Evolutionary conservation across 64 coral and sea anemone genomes (phyloP).

Genomic region (Dendronephthya gigantea): DNA sequence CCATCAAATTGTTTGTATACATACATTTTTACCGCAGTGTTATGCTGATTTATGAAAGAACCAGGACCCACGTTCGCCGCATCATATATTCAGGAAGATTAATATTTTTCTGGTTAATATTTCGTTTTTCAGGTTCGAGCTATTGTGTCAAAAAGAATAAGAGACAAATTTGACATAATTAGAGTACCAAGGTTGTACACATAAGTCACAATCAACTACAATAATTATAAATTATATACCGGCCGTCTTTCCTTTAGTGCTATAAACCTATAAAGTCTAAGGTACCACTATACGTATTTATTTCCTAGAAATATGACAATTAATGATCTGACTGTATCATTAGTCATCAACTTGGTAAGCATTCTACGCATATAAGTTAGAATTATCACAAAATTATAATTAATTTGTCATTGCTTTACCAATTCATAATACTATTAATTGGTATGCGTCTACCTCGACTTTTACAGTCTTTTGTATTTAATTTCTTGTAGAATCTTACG

Average conservation of each 20-base stretch:
- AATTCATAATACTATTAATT: not conserved
- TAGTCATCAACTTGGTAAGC: not conserved
- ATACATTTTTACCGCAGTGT: too few relatives aligned
- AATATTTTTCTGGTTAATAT: too few relatives aligned
- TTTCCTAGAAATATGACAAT: constrained; percentile 8
- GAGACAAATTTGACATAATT: constrained; percentile 79
- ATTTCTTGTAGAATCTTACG: not conserved
- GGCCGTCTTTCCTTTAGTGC: too few relatives aligned
- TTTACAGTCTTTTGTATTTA: too few relatives aligned
- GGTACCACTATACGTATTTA: not conserved
- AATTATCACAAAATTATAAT: not conserved
- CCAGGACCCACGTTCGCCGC: too few relatives aligned
- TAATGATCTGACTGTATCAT: constrained; percentile 3
- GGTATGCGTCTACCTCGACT: too few relatives aligned
- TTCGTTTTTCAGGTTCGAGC: constrained; percentile 49
- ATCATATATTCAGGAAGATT: too few relatives aligned
- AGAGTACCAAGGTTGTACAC: constrained; percentile 81
- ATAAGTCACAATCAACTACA: too few relatives aligned
- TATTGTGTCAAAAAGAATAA: constrained; percentile 75
- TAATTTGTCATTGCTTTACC: not conserved
- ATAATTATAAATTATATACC: too few relatives aligned
- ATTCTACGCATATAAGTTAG: not conserved
- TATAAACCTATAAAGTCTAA: not conserved
- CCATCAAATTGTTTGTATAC: too few relatives aligned
- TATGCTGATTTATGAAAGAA: not conserved